These are phyloP conservation scores for Tetheella fluctuosa DNA, from an alignment of 2,888 invertebrate species.

Conservation along the genomic window DNA sequence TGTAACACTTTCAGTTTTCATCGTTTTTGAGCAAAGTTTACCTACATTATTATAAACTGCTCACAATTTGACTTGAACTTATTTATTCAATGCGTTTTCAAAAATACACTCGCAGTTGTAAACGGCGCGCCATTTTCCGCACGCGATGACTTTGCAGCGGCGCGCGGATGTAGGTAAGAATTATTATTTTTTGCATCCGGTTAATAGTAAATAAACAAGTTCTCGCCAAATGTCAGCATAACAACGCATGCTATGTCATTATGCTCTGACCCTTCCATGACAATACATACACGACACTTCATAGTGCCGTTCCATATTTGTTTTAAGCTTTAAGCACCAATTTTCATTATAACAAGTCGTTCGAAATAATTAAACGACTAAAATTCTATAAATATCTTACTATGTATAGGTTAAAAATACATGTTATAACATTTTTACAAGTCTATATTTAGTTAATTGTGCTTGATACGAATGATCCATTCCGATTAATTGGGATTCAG, in stretches of 20 bases:
- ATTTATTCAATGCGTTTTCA: conserved; percentile 31
- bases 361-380: conserved; percentile 84
- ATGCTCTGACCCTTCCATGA: conserved; percentile 77
- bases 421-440: conserved; percentile 84
- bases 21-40: conserved; percentile 84
- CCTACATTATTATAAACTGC: conserved; percentile 83
- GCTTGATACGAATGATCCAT: conserved; percentile 55
- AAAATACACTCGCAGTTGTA: conserved; percentile 15
- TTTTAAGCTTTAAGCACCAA: conserved; percentile 84
- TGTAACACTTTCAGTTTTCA: conserved; percentile 83
- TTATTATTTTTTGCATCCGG: conserved; percentile 11
- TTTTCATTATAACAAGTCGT: conserved; percentile 85
- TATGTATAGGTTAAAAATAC: conserved; percentile 84
- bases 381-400: conserved; percentile 84
- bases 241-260: conserved; percentile 83
- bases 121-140: conserved; percentile 20
- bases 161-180: conserved; percentile 25
- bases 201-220: conserved; percentile 44
- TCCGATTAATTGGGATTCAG: conserved; percentile 42
- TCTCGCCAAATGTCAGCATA: conserved; percentile 66
- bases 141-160: conserved; percentile 42
- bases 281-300: conserved; percentile 75
- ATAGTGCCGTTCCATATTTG: conserved; percentile 69
- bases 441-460: conserved; percentile 76
- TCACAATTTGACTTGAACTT: conserved; percentile 60